These are phyloP conservation scores for Antechinus flavipes DNA, from an alignment of 2,113 vertebrate genomes.

Conservation along the genomic window DNA sequence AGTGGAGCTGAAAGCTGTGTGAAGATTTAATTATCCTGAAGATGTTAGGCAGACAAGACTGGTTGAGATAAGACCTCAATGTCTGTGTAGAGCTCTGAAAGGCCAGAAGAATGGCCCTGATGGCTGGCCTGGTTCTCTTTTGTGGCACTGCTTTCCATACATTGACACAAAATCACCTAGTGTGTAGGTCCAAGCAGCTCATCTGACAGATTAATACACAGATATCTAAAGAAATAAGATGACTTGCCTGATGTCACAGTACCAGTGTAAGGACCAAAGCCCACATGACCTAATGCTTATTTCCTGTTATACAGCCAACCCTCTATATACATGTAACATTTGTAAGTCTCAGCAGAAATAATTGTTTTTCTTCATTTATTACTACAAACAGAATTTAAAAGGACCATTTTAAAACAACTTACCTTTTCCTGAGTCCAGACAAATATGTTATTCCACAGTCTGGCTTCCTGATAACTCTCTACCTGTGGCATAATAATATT, in stretches of 20 bases:
- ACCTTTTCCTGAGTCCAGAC: conserved; percentile 88
- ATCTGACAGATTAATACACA: neutral
- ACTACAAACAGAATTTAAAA: neutral
- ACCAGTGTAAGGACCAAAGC: neutral
- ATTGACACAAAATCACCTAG: neutral
- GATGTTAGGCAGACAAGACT: neutral
- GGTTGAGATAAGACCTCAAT: neutral
- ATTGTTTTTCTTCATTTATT: neutral
- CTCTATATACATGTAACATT: neutral
- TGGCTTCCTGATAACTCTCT: conserved; percentile 86
- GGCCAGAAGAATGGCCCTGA: neutral
- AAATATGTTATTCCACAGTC: conserved; percentile 88
- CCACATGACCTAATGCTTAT: neutral
- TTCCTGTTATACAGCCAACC: neutral
- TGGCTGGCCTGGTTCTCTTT: neutral
- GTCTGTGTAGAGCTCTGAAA: neutral
- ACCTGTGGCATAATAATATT: conserved; percentile 76
- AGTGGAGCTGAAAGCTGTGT: neutral
- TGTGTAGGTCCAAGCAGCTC: neutral
- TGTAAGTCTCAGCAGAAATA: neutral
- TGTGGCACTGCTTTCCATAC: neutral
- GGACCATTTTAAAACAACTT: neutral
- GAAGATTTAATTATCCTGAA: neutral
- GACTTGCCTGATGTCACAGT: neutral
- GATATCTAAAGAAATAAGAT: neutral